Base-by-base conservation (phyloP, 2,113 vertebrate genomes). In the Gymnogyps californianus region DNA sequence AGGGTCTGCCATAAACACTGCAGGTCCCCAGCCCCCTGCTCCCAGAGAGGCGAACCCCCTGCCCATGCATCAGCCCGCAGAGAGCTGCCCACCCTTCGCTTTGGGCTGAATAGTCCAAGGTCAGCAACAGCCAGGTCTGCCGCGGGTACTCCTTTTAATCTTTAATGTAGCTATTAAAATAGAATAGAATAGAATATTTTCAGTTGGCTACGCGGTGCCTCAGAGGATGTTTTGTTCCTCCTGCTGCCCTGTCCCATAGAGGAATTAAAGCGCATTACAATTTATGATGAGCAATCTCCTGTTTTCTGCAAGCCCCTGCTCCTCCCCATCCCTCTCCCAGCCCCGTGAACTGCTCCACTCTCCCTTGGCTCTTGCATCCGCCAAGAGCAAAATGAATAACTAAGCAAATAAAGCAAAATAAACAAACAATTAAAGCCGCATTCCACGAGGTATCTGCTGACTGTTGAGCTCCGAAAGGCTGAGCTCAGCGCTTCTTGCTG, bases 371-470 rank as follows among this genome's bases (percentile, higher is more conserved):
- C 87, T 54, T 16, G 12, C 84, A 25, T 11, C 44, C 1, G 87
- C 81, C 94, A 85, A 93, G 57, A 89, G 87, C 52, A 13, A 67
- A 83, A 80, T 2, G 81, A 91, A 83, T n/a, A 94, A 40, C 24
- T 28, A 42, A 79, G 87, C 3, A 29, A 90, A 76, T 52, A 44
- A 46, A 89, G 81, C 78, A 72, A 89, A 94, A 83, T 1, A 83
- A 96, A 89, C 91, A 89, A 95, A 93, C 89, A 96, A 90, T 52
- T 21, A 29, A 47, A 91, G 89, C 62, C 3, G 4, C 83, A 28
- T 95, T 95, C 86, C 90, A 59, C 0, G 8, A 31, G 87, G 52
- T 19, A 74, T 89, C 91, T 69, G 95, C 87, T 66, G 84, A 38
- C 34, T 87, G 76, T 10, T 32, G 65, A 52, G 57, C 88, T 83